Evolutionary conservation across 2,797 vertebrate species (phyloP).

Genomic region (Lepilemur septentrionalis): DNA sequence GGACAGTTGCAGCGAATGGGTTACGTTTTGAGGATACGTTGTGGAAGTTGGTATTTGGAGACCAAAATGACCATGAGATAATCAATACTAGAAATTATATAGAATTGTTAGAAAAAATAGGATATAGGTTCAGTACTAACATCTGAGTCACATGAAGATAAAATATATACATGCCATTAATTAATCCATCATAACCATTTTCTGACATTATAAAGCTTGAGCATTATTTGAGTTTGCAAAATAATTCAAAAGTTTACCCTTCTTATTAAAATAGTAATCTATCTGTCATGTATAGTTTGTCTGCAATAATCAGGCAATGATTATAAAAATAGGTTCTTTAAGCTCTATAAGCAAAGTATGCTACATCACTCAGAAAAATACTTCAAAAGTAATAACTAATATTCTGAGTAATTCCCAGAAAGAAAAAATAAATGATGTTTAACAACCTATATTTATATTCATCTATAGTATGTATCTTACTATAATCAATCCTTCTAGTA

Average conservation of each 20-base stretch:
- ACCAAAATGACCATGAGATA: neutral
- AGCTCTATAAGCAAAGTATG: neutral
- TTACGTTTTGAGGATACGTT: neutral
- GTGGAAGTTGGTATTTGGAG: neutral
- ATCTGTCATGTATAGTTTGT: neutral
- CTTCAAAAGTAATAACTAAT: neutral
- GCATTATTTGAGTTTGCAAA: neutral
- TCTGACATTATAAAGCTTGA: neutral
- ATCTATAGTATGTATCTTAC: neutral
- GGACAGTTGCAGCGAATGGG: neutral
- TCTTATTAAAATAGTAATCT: neutral
- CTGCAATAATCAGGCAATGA: neutral
- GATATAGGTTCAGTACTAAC: neutral
- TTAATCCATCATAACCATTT: neutral
- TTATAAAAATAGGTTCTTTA: neutral
- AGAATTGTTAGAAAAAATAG: neutral
- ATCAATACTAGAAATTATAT: neutral
- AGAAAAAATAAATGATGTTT: neutral
- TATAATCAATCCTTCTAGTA: neutral
- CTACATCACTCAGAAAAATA: neutral
- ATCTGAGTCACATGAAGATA: neutral
- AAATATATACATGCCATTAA: neutral
- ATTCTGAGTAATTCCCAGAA: neutral
- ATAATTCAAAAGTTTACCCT: neutral
- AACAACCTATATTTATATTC: neutral